Conservation (phyloP, 1,140 invertebrate species). For the Nasonia vitripennis region DNA sequence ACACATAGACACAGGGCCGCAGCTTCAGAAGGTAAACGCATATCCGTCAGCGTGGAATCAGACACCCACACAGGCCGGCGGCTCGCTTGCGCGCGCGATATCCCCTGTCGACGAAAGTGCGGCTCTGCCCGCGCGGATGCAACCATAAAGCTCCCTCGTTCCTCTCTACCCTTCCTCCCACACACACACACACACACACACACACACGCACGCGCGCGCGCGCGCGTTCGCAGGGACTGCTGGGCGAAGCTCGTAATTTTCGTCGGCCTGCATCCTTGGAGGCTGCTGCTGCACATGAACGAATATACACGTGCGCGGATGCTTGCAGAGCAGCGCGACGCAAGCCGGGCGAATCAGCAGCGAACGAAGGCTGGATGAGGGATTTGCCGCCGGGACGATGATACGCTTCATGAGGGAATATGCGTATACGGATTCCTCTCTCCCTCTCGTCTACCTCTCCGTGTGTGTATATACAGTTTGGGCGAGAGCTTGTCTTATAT, state of each 20-base stretch:
- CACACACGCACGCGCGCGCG: no score
- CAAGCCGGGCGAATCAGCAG: background rate
- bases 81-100: background rate
- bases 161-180: conserved; percentile 53
- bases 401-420: background rate
- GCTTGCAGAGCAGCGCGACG: background rate
- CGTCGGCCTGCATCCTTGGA: conserved; percentile 56
- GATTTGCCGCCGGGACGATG: conserved; percentile 9
- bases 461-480: background rate
- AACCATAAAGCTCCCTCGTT: conserved; percentile 63
- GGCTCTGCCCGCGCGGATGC: conserved; percentile 32
- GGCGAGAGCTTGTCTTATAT: conserved; percentile 12
- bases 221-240: conserved; percentile 56
- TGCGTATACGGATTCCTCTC: conserved; percentile 10
- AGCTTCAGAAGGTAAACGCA: background rate
- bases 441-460: background rate
- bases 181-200: background rate
- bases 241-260: conserved; percentile 68
- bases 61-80: background rate
- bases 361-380: background rate
- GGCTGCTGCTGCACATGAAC: background rate
- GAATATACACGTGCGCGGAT: background rate
- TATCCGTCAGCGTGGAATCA: background rate
- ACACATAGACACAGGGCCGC: background rate
- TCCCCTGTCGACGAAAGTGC: background rate